Base-by-base conservation (phyloP, 1,140 invertebrate genomes). In the Caerostris darwini region DNA sequence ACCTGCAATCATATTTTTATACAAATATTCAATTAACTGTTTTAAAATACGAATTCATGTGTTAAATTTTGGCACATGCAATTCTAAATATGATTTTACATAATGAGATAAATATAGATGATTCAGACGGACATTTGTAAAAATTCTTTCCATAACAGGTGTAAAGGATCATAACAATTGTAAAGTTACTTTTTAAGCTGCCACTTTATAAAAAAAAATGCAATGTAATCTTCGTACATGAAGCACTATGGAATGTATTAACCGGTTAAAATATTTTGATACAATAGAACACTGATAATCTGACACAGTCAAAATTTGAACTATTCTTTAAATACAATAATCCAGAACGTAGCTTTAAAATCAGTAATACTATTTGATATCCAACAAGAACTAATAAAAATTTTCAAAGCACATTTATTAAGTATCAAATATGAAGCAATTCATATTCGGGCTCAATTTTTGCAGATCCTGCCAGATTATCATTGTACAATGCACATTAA, bases 21-120 rank as follows among this genome's bases (percentile, higher is more conserved):
- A 85, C n/a, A 85, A 85, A 85, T 34, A 34, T 34, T 85, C 19
- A 57, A 85, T 85, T 81, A 7, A 81, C 5, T 14, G 12, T 54
- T 53, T 34, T 81, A 56, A 85, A 83, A 85, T n/a, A 54, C 10
- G 54, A 56, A 85, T 58, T 56, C 19, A 56, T 85, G 82, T 85
- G 17, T 34, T 77, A 58, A 67, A 64, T 88, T 88, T 88, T 88
- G 83, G 83, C 83, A 85, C 83, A 59, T 8, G 34, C 83, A 85
- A 85, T 85, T 85, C 83, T 85, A 17, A 81, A 5, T 34, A 85
- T 85, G 54, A 85, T 57, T 58, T 17, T 59, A 57, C 17, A 85
- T 19, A 85, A 85, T 58, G 54, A 58, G 56, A 85, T 57, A 85
- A 85, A 85, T 58, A 85, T 85, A 85, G 54, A 56, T 85, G 83